A percentile compares a stretch with the other conserved stretches of the same genome.
phyloP scores from a whole-genome alignment of 2,113 vertebrate species.

The Hiodon tergisus region DNA sequence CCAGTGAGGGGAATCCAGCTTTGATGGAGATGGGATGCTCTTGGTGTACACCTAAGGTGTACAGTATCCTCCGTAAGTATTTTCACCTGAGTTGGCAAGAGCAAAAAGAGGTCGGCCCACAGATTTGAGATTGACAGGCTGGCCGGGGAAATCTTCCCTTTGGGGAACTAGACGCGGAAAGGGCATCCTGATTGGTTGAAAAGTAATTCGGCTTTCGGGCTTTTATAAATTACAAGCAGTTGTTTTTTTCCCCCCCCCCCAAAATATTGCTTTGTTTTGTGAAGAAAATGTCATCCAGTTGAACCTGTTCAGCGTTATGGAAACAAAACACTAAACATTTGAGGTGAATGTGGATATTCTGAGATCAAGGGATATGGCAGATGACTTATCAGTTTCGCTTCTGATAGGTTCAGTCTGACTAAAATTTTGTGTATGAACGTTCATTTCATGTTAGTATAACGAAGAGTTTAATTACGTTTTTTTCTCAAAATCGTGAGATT shows the following conservation, averaged over 20 bases:
- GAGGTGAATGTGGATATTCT: slow-evolving; percentile 19
- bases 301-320: no score
- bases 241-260: neutral
- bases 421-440: slow-evolving; percentile 31
- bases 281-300: no score
- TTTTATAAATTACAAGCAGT: slow-evolving; percentile 20
- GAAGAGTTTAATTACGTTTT: no score
- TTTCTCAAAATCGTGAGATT: no score
- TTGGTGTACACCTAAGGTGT: neutral
- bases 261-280: neutral
- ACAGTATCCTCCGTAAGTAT: slow-evolving; percentile 34
- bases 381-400: slow-evolving; percentile 31
- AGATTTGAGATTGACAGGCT: slow-evolving; percentile 61
- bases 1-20: no score
- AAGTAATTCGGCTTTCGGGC: slow-evolving; percentile 5
- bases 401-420: no score
- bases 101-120: slow-evolving; percentile 33
- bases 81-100: slow-evolving; percentile 50
- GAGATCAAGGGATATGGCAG: slow-evolving; percentile 37
- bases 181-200: slow-evolving; percentile 48
- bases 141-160: slow-evolving; percentile 50
- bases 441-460: no score
- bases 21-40: no score
- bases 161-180: slow-evolving; percentile 62
- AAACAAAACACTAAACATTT: slow-evolving; percentile 23